These are phyloP conservation scores for Zapus hudsonius DNA, from an alignment of 2,113 vertebrate genomes.

Conservation along the genomic window DNA sequence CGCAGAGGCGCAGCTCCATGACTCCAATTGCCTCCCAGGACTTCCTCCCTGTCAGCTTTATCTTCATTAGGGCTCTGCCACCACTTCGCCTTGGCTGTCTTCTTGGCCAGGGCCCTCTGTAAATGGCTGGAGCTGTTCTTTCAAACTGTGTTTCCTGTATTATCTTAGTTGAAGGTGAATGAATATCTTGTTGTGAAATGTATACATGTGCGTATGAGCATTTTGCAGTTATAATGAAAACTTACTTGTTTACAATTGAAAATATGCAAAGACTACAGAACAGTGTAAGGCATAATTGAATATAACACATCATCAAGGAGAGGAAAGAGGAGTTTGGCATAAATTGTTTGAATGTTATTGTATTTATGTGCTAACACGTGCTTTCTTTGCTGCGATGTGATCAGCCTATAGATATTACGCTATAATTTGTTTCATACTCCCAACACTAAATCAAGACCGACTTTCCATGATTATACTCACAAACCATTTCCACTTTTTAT, in stretches of 20 bases:
- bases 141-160: not conserved
- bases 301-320: constrained; percentile 1
- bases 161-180: not conserved
- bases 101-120: not conserved
- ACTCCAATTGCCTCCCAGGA: constrained; percentile 14
- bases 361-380: not conserved
- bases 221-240: constrained; percentile 26
- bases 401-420: not conserved
- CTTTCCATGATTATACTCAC: not conserved
- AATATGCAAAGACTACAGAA: constrained; percentile 21
- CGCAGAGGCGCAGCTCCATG: not conserved
- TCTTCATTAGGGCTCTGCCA: constrained; percentile 39
- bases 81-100: not conserved
- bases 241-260: not conserved
- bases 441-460: not conserved
- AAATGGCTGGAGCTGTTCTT: not conserved
- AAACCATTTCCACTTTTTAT: not conserved
- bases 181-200: not conserved
- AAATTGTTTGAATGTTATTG: not conserved
- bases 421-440: not conserved
- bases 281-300: constrained; percentile 21
- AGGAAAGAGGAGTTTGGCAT: not conserved
- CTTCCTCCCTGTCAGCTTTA: constrained; percentile 38
- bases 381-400: not conserved
- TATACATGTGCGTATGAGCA: not conserved